Evolutionary conservation across 2,888 invertebrate genomes (phyloP).

Genomic region (Oligia latruncula): DNA sequence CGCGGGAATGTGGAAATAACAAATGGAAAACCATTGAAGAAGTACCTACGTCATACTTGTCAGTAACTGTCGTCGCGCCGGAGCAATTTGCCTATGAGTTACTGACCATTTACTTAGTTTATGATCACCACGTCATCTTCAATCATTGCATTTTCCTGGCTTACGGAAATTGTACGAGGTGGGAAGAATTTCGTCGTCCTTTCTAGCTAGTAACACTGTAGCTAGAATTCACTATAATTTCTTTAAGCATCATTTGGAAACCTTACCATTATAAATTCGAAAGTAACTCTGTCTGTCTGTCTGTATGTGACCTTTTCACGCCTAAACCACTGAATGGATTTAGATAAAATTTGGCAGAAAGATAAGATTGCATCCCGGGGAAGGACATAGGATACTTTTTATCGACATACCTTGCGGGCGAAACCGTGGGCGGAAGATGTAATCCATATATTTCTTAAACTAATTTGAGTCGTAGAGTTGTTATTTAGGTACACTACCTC

Average conservation of each 20-base stretch:
- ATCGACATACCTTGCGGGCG: too few relatives aligned
- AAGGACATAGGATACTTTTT: too few relatives aligned
- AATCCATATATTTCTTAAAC: not conserved
- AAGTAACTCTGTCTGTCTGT: too few relatives aligned
- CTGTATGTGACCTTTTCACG: too few relatives aligned
- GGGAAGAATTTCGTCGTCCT: not conserved
- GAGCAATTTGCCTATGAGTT: constrained; percentile 1
- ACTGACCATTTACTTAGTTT: constrained; percentile 1
- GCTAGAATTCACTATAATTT: not conserved
- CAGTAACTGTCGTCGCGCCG: not conserved
- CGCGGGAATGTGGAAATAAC: constrained; percentile 1
- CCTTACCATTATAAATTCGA: too few relatives aligned
- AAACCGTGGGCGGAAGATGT: too few relatives aligned
- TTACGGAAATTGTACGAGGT: not conserved
- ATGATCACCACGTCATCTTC: constrained; percentile 3
- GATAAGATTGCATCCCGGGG: too few relatives aligned
- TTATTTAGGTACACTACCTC: not conserved
- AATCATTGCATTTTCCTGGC: not conserved
- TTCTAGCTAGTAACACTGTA: too few relatives aligned
- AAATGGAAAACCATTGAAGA: constrained; percentile 3
- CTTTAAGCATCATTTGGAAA: not conserved
- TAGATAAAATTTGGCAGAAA: too few relatives aligned
- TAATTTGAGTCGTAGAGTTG: not conserved
- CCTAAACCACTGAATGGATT: too few relatives aligned
- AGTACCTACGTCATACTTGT: not conserved